Evolutionary conservation across 2,797 vertebrate species (phyloP).

Genomic region (Steatocranus sp.): DNA sequence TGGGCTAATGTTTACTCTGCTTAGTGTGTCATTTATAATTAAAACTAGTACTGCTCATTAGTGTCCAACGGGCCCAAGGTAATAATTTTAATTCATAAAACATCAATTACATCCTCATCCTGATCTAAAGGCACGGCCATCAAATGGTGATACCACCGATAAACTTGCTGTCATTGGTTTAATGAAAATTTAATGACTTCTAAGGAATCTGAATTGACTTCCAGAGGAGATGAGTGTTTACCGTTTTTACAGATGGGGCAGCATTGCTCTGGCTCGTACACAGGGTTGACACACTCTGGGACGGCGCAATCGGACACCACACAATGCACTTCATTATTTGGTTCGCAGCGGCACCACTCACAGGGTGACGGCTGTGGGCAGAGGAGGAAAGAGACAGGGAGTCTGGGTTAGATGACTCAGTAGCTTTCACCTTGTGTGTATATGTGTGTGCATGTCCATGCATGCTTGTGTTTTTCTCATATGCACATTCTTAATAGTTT

Average conservation of each 20-base stretch:
- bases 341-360: conserved; percentile 99
- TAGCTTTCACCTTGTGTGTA: not conserved
- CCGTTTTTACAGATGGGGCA: conserved; percentile 99
- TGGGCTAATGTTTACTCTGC: conserved; percentile 75
- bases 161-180: conserved; percentile 36
- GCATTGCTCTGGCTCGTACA: conserved; percentile 99
- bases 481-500: not conserved
- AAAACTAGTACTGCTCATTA: conserved; percentile 72
- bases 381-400: conserved; percentile 10
- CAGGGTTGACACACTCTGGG: conserved; percentile 98
- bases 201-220: conserved; percentile 13
- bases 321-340: conserved; percentile 99
- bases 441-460: not conserved
- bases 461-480: not conserved
- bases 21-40: conserved; percentile 76
- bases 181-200: conserved; percentile 53
- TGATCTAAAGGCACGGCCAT: conserved; percentile 37
- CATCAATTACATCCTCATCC: conserved; percentile 63
- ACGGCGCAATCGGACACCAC: conserved; percentile 99
- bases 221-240: conserved; percentile 73
- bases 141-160: conserved; percentile 39
- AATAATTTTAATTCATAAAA: conserved; percentile 73
- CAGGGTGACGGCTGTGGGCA: conserved; percentile 92
- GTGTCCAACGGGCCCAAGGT: conserved; percentile 57
- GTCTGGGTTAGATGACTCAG: conserved; percentile 44